Conservation (phyloP, 2,888 invertebrate genomes). For the Caenorhabditis panamensis region DNA sequence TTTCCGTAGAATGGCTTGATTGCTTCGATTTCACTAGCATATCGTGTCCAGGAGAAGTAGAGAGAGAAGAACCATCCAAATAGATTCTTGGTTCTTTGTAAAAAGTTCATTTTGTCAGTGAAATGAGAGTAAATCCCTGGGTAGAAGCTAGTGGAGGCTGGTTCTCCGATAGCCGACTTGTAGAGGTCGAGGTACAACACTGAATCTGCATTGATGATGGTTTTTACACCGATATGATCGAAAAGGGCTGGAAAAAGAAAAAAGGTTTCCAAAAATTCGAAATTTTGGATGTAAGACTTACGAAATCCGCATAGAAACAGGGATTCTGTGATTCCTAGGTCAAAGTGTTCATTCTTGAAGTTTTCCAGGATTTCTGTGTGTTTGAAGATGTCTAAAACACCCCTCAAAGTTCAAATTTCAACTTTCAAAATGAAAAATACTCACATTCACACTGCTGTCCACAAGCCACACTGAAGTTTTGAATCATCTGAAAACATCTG, state of each 20-base stretch:
- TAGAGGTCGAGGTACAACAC: constrained; percentile 8
- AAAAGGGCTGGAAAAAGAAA: constrained; percentile 30
- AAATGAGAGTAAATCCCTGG: constrained; percentile 16
- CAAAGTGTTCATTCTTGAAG: constrained; percentile 41
- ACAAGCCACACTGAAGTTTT: constrained; percentile 24
- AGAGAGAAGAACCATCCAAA: not conserved
- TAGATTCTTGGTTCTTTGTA: constrained; percentile 12
- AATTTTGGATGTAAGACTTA: too few relatives aligned
- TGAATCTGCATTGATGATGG: constrained; percentile 44
- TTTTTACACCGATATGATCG: constrained; percentile 44
- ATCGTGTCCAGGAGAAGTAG: too few relatives aligned
- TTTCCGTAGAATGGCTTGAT: not conserved
- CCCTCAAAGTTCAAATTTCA: too few relatives aligned
- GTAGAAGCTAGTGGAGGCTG: constrained; percentile 7
- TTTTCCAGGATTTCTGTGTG: constrained; percentile 29
- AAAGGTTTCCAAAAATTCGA: too few relatives aligned
- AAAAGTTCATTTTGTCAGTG: constrained; percentile 25
- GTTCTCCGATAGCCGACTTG: constrained; percentile 30
- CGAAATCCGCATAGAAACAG: constrained; percentile 38
- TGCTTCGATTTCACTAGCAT: not conserved
- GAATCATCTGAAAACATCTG: constrained; percentile 9
- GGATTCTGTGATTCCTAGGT: constrained; percentile 48
- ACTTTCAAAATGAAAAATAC: too few relatives aligned
- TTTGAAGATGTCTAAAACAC: constrained; percentile 37
- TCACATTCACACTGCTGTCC: too few relatives aligned